A percentile compares a stretch with the other conserved stretches of the same genome.
These are phyloP conservation scores for Alloplasta piceator DNA, from an alignment of 2,888 invertebrate genomes.

Conservation along the genomic window DNA sequence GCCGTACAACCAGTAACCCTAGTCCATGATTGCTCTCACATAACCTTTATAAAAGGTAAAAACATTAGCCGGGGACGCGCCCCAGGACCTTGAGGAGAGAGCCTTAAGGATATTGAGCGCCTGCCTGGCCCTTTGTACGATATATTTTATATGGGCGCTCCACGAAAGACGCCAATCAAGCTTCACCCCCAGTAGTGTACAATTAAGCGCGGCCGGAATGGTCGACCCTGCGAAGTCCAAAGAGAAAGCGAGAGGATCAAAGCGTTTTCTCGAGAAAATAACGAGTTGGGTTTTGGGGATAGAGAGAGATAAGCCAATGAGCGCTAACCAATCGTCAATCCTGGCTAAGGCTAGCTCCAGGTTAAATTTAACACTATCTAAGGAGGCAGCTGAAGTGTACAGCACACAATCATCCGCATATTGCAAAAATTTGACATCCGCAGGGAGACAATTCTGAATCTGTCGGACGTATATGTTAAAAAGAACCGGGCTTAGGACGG, in stretches of 20 bases:
- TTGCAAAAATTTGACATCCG: background rate
- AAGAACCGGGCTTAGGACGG: background rate
- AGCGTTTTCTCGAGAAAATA: constrained; percentile 5
- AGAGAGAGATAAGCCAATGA: background rate
- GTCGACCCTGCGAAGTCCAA: background rate
- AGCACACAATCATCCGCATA: background rate
- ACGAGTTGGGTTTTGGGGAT: constrained; percentile 7
- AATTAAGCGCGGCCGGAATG: background rate
- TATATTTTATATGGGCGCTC: background rate
- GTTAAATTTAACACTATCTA: background rate
- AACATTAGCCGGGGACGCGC: background rate
- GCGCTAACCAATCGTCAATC: background rate
- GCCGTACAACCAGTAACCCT: constrained; percentile 27
- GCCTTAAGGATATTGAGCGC: constrained; percentile 16
- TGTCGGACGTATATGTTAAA: constrained; percentile 12
- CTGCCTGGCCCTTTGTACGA: background rate
- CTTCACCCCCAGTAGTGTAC: constrained; percentile 16
- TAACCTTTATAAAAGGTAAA: constrained; percentile 16
- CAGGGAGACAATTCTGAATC: constrained; percentile 1
- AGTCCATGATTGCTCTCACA: constrained; percentile 27
- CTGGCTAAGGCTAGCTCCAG: background rate
- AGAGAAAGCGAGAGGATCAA: background rate
- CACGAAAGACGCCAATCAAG: constrained; percentile 18
- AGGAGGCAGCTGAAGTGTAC: background rate
- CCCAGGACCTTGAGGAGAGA: background rate